phyloP scores from a whole-genome alignment of 2,797 vertebrate species.

The Vespertilio murinus region DNA sequence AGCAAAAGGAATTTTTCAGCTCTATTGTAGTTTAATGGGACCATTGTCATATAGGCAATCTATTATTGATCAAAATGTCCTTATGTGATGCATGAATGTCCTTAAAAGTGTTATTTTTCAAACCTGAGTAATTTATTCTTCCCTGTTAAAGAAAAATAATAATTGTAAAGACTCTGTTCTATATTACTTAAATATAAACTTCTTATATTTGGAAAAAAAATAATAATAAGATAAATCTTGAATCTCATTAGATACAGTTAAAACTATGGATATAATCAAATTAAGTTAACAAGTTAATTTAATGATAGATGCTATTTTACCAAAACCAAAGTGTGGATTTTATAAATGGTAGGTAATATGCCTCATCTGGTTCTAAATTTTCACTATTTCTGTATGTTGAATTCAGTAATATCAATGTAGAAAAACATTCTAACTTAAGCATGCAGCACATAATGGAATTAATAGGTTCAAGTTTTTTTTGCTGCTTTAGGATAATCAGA shows the following conservation, averaged over 20 bases:
- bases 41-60: neutral
- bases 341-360: neutral
- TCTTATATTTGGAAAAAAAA: neutral
- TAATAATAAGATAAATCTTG: neutral
- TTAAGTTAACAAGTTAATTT: slow-evolving; percentile 11
- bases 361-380: neutral
- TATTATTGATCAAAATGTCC: neutral
- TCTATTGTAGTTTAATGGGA: neutral
- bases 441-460: neutral
- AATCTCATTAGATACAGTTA: neutral
- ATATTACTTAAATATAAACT: neutral
- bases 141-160: slow-evolving; percentile 6
- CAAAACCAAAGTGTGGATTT: neutral
- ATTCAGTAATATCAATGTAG: neutral
- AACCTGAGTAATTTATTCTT: neutral
- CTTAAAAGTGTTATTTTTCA: neutral
- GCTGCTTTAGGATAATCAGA: neutral
- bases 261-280: neutral
- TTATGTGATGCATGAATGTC: neutral
- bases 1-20: neutral
- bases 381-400: neutral
- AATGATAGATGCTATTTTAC: neutral
- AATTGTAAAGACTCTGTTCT: neutral
- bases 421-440: neutral
- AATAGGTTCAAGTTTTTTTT: neutral